These are phyloP conservation scores for Batillaria attramentaria DNA, from an alignment of 1,140 invertebrate species.

Conservation along the genomic window DNA sequence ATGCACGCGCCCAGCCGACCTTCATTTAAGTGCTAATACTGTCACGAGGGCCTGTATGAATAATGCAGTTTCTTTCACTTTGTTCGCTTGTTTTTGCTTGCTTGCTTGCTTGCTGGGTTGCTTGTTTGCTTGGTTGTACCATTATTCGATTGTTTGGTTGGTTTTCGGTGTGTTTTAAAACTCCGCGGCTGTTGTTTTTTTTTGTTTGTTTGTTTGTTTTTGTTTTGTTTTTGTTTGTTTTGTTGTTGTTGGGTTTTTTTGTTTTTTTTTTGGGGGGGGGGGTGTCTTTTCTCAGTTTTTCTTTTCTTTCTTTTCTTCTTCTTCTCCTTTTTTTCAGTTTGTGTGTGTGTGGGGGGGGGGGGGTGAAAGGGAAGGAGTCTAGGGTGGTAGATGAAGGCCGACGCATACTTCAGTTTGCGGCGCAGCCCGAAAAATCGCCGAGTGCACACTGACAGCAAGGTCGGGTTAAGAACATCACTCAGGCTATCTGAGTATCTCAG, in stretches of 20 bases:
- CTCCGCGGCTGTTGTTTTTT: too few relatives aligned
- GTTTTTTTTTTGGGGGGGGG: background rate
- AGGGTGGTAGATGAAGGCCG: too few relatives aligned
- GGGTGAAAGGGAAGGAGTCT: background rate
- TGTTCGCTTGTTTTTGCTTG: background rate
- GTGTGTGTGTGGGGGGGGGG: background rate
- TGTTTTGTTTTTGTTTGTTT: background rate
- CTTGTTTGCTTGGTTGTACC: background rate
- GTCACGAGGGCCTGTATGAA: too few relatives aligned
- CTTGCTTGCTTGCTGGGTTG: background rate
- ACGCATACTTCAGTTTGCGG: too few relatives aligned
- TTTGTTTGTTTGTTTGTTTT: background rate
- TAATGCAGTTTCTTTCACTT: background rate
- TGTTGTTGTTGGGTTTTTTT: background rate
- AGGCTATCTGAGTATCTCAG: too few relatives aligned
- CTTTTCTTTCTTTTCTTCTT: background rate
- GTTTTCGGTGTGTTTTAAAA: too few relatives aligned
- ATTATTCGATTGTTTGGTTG: background rate
- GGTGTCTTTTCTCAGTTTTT: background rate
- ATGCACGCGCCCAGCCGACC: too few relatives aligned
- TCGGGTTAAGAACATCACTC: too few relatives aligned
- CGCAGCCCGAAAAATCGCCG: too few relatives aligned
- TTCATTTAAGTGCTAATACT: too few relatives aligned
- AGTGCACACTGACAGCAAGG: too few relatives aligned
- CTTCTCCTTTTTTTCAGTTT: background rate